A percentile compares a stretch with the other conserved stretches of the same genome.
Conservation (phyloP, 1,140 invertebrate species). For the Neuroterus valhalla region DNA sequence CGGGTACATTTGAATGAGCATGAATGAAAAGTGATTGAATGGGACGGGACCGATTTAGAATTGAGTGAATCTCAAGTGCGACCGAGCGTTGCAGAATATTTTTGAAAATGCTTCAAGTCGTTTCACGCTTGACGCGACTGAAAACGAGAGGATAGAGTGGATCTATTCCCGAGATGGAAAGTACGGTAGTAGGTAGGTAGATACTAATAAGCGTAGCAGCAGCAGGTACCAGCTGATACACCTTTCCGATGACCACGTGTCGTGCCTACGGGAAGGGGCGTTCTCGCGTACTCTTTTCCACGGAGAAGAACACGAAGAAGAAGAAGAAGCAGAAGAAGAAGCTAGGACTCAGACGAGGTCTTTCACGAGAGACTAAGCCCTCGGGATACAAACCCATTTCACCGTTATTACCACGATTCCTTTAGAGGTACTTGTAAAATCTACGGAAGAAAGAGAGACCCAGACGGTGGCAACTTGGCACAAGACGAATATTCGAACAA, state of each 20-base stretch:
- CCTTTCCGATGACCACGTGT: constrained; percentile 56
- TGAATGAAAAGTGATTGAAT: constrained; percentile 27
- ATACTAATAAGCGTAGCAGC: constrained; percentile 45
- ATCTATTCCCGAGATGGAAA: constrained; percentile 16
- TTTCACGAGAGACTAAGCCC: constrained; percentile 48
- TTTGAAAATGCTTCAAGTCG: background rate
- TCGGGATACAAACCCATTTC: constrained; percentile 62
- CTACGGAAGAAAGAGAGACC: constrained; percentile 23
- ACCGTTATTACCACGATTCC: constrained; percentile 58
- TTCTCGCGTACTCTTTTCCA: constrained; percentile 48
- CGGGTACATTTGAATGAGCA: constrained; percentile 6
- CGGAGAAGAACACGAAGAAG: constrained; percentile 17
- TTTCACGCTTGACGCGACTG: constrained; percentile 9
- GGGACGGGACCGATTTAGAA: constrained; percentile 14
- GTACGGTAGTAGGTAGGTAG: constrained; percentile 8
- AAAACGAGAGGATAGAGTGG: constrained; percentile 29
- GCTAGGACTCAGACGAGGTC: constrained; percentile 40
- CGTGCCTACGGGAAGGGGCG: constrained; percentile 47
- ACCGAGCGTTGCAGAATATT: constrained; percentile 10
- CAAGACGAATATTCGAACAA: background rate
- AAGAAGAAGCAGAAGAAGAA: constrained; percentile 36
- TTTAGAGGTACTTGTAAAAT: background rate
- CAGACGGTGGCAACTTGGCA: constrained; percentile 14
- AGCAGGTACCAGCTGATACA: constrained; percentile 46
- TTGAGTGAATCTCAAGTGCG: constrained; percentile 21